These are phyloP conservation scores for Caenorhabditis macrosperma DNA, from an alignment of 2,888 invertebrate genomes.

Conservation along the genomic window DNA sequence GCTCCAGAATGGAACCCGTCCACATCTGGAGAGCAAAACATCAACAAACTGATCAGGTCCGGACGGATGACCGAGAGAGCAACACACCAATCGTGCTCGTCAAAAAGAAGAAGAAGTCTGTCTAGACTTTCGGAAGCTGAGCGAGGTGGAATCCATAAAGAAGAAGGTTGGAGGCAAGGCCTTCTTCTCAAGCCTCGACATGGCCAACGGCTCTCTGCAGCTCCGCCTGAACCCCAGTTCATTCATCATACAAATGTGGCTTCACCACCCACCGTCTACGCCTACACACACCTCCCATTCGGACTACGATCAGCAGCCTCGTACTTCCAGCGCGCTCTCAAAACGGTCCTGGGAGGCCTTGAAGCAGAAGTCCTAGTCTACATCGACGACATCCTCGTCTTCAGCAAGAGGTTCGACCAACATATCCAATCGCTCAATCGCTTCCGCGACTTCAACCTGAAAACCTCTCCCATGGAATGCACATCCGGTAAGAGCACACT, in stretches of 20 bases:
- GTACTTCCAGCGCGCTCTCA: constrained; percentile 47
- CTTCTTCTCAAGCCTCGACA: constrained; percentile 54
- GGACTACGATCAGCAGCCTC: constrained; percentile 56
- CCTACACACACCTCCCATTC: constrained; percentile 40
- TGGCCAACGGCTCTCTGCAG: constrained; percentile 59
- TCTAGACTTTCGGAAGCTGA: constrained; percentile 63
- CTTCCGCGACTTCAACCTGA: too few species aligned
- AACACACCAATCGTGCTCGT: constrained; percentile 65
- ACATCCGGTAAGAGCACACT: too few species aligned
- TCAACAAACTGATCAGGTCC: constrained; percentile 53
- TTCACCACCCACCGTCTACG: constrained; percentile 41
- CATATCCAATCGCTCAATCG: constrained; percentile 31
- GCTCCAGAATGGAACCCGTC: constrained; percentile 45
- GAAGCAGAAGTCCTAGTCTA: constrained; percentile 39
- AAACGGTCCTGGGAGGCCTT: too few species aligned
- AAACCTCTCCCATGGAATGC: too few species aligned
- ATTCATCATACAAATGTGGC: too few species aligned
- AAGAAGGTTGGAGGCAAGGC: constrained; percentile 26
- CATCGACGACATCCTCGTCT: constrained; percentile 59
- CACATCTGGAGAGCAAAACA: constrained; percentile 66
- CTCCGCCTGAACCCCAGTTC: constrained; percentile 27
- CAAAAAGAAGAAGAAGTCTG: constrained; percentile 68
- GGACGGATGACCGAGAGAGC: constrained; percentile 56
- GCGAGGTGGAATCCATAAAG: constrained; percentile 60
- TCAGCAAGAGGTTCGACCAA: constrained; percentile 22